phyloP scores from a whole-genome alignment of 2,888 invertebrate species.

The Melanargia galathea region DNA sequence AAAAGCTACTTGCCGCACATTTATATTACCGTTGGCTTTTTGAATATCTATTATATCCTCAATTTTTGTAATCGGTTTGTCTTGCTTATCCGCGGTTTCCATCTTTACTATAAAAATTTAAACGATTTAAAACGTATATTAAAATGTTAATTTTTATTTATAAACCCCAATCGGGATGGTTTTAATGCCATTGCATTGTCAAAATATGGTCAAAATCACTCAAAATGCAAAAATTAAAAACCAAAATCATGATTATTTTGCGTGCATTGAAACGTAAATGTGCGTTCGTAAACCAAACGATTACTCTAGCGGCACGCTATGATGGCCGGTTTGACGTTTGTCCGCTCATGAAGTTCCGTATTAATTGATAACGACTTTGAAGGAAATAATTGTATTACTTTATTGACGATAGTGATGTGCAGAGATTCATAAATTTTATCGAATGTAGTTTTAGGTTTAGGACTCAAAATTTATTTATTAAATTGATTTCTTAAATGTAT shows the following conservation, averaged over 20 bases:
- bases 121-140: slow-evolving; percentile 14
- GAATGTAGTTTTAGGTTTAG: too few species aligned
- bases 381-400: too few species aligned
- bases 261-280: slow-evolving; percentile 9
- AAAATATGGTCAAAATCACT: background rate
- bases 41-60: slow-evolving; percentile 75
- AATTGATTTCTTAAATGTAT: too few species aligned
- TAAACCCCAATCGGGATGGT: slow-evolving; percentile 43
- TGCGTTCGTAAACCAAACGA: background rate
- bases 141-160: slow-evolving; percentile 27
- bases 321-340: too few species aligned
- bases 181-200: slow-evolving; percentile 22
- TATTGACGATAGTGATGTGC: too few species aligned
- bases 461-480: too few species aligned
- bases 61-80: slow-evolving; percentile 65
- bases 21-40: slow-evolving; percentile 66
- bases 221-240: background rate
- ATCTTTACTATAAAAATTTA: slow-evolving; percentile 50
- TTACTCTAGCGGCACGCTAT: too few species aligned
- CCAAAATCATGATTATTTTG: background rate
- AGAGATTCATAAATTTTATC: too few species aligned
- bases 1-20: slow-evolving; percentile 65
- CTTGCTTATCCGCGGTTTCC: slow-evolving; percentile 48
- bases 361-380: too few species aligned
- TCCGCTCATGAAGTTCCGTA: too few species aligned